These are phyloP conservation scores for Leptopilina clavipes DNA, from an alignment of 1,140 invertebrate species.

Conservation along the genomic window DNA sequence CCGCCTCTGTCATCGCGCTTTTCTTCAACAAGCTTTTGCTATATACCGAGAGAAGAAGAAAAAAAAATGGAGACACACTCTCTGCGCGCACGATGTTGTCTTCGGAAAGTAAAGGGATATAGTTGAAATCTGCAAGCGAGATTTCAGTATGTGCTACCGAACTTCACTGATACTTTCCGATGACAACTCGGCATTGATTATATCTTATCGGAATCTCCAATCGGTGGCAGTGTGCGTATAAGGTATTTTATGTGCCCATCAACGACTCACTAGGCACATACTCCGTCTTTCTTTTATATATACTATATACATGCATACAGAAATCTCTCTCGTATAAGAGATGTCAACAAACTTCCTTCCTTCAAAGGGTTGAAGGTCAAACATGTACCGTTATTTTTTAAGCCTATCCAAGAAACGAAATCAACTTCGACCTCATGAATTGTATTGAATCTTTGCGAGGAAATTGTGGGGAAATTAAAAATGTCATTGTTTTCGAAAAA, in stretches of 20 bases:
- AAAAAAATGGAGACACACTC: conserved; percentile 19
- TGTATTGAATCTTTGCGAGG: too few relatives aligned
- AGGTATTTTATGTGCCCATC: conserved; percentile 25
- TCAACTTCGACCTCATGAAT: conserved; percentile 24
- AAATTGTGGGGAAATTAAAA: conserved; percentile 1
- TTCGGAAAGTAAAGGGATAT: conserved; percentile 4
- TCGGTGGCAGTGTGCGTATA: conserved; percentile 18
- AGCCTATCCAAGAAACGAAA: not conserved
- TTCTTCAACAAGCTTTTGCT: not conserved
- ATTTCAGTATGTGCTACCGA: conserved; percentile 20
- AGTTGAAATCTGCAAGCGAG: conserved; percentile 14
- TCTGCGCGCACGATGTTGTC: not conserved
- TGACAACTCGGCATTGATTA: conserved; percentile 28
- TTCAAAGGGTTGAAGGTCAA: conserved; percentile 1
- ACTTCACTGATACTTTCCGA: conserved; percentile 11
- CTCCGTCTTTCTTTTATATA: not conserved
- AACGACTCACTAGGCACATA: conserved; percentile 12
- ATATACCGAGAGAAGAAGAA: too few relatives aligned
- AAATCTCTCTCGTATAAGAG: not conserved
- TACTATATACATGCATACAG: too few relatives aligned
- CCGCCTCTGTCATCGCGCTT: not conserved
- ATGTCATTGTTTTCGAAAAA: too few relatives aligned
- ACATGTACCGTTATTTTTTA: conserved; percentile 8
- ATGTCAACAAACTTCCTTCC: conserved; percentile 31
- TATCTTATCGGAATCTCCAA: conserved; percentile 27